Evolutionary conservation across 2,113 vertebrate genomes (phyloP).

Genomic region (Fulica atra): DNA sequence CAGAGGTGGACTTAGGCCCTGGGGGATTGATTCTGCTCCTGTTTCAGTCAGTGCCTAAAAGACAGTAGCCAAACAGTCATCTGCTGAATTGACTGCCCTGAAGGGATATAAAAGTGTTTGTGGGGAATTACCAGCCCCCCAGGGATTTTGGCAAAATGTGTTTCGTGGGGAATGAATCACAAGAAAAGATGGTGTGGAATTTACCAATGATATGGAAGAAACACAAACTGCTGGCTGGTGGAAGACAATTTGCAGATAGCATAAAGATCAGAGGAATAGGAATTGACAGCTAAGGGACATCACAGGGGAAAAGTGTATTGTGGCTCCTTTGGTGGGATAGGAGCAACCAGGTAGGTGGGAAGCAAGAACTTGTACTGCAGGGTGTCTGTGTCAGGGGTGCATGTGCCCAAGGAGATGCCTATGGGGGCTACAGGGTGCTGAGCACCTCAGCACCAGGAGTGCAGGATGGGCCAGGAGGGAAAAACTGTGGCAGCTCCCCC

Average conservation of each 20-base stretch:
- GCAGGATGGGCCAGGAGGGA: background rate
- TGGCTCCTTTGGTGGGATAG: background rate
- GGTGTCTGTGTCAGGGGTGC: background rate
- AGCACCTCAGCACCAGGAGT: background rate
- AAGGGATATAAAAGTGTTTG: background rate
- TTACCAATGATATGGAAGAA: background rate
- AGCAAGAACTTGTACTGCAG: background rate
- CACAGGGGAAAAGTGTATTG: rapidly evolving
- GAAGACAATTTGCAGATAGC: background rate
- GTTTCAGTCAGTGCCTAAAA: background rate
- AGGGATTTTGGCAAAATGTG: background rate
- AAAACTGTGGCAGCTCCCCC: background rate
- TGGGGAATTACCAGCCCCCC: background rate
- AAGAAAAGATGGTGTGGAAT: background rate
- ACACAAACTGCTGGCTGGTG: background rate
- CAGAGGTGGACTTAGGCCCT: background rate
- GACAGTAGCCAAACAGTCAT: background rate
- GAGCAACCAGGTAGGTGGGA: background rate
- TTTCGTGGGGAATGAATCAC: background rate
- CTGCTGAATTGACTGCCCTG: background rate
- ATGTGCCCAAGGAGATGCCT: rapidly evolving
- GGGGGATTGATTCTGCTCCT: background rate
- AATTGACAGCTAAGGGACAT: background rate
- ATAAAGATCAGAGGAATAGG: background rate
- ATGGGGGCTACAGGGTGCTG: background rate